These are phyloP conservation scores for Anthopleura sola DNA, from an alignment of 64 coral and sea anemone species.

Conservation along the genomic window DNA sequence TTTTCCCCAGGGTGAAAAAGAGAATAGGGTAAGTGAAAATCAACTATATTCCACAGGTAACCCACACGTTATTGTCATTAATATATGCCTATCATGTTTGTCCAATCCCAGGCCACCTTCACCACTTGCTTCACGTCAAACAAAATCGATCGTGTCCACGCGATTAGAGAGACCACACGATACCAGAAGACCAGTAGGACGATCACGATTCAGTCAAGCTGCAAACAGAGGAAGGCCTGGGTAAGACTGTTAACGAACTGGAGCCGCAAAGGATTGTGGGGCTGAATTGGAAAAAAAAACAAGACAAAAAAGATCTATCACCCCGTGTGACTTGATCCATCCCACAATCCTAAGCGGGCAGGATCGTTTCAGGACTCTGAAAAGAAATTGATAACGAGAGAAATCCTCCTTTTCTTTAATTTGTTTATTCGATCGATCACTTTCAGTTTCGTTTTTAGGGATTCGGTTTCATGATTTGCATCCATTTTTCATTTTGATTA, in stretches of 20 bases:
- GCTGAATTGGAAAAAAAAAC: background rate
- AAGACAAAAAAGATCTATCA: too few relatives aligned
- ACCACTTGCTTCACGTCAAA: background rate
- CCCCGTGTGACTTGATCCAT: too few relatives aligned
- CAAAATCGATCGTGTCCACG: background rate
- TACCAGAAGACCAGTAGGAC: constrained; percentile 46
- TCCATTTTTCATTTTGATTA: too few relatives aligned
- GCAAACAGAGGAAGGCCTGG: constrained; percentile 9
- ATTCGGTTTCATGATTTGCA: too few relatives aligned
- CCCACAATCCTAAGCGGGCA: too few relatives aligned
- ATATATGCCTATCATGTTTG: background rate
- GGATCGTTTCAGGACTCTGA: too few relatives aligned
- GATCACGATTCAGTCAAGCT: constrained; percentile 29
- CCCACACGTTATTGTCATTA: background rate
- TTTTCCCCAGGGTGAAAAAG: background rate
- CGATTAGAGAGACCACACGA: constrained; percentile 18
- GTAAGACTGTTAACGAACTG: too few relatives aligned
- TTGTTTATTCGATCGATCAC: too few relatives aligned
- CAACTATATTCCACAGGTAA: background rate
- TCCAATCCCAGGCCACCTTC: constrained; percentile 11
- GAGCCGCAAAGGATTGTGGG: background rate
- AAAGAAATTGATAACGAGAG: too few relatives aligned
- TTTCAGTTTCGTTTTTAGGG: too few relatives aligned
- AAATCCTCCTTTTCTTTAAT: too few relatives aligned
- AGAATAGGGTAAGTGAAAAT: background rate